Evolutionary conservation across 2,797 vertebrate genomes (phyloP).

Genomic region (Hozukius guyotensis): DNA sequence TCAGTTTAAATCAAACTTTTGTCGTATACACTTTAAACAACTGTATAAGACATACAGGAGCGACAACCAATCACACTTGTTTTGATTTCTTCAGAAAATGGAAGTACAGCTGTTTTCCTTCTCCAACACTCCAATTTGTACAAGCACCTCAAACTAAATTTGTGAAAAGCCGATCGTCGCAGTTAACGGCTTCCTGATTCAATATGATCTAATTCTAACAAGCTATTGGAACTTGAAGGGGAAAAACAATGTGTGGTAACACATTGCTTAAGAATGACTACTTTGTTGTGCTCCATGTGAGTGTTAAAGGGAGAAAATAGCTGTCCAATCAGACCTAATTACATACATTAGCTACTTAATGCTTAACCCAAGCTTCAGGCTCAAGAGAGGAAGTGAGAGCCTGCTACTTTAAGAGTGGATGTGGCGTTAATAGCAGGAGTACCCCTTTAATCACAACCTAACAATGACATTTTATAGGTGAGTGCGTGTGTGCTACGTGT

Average conservation of each 20-base stretch:
- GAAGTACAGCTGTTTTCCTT: not conserved
- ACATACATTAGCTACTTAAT: constrained; percentile 31
- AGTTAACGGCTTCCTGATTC: not conserved
- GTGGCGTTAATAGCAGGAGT: constrained; percentile 10
- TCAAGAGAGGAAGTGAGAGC: not conserved
- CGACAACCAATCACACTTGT: not conserved
- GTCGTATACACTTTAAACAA: not conserved
- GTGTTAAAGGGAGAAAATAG: constrained; percentile 20
- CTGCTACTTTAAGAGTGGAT: not conserved
- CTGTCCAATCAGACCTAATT: constrained; percentile 42
- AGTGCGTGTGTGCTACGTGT: not conserved
- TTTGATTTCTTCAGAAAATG: not conserved
- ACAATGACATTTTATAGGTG: not conserved
- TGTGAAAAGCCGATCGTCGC: not conserved
- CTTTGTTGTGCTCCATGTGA: not conserved
- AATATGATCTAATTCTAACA: not conserved
- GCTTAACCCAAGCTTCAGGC: constrained; percentile 16
- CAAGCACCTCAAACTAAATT: not conserved
- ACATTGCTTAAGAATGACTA: not conserved
- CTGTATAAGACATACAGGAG: not conserved
- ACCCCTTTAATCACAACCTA: constrained; percentile 29
- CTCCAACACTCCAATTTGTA: not conserved
- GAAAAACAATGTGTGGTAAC: not conserved
- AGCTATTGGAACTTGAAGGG: not conserved
- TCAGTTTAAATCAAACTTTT: not conserved